phyloP scores from a whole-genome alignment of 2,888 invertebrate genomes.

The Diaprepes abbreviatus region DNA sequence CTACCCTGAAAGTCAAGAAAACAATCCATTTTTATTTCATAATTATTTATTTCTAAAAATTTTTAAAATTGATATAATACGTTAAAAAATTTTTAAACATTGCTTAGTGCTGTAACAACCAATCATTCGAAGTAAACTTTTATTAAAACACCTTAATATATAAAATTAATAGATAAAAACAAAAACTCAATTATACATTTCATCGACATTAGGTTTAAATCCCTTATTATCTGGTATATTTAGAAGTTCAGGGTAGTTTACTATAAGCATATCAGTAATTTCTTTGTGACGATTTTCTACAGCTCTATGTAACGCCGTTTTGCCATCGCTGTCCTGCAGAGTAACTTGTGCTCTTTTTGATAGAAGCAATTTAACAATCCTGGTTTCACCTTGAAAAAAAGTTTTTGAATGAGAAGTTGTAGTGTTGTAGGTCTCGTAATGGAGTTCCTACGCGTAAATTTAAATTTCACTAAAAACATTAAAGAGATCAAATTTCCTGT shows the following conservation, averaged over 20 bases:
- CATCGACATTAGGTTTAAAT: slow-evolving; percentile 29
- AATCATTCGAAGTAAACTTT: background rate
- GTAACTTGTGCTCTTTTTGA: slow-evolving; percentile 74
- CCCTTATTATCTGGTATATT: slow-evolving; percentile 52
- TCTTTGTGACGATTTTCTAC: slow-evolving; percentile 64
- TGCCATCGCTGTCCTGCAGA: slow-evolving; percentile 83
- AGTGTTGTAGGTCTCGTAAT: too few relatives aligned
- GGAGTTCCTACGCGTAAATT: too few relatives aligned
- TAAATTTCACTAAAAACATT: too few relatives aligned
- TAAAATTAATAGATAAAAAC: background rate
- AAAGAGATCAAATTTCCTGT: too few relatives aligned
- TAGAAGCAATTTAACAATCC: slow-evolving; percentile 78
- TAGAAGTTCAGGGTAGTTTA: slow-evolving; percentile 45
- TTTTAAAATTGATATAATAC: slow-evolving; percentile 2
- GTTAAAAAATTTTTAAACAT: slow-evolving; percentile 10
- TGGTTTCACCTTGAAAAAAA: slow-evolving; percentile 71
- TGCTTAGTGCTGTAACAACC: background rate
- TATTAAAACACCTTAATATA: background rate
- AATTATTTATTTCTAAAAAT: slow-evolving; percentile 4
- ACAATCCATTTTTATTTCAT: too few relatives aligned
- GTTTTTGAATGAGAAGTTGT: too few relatives aligned
- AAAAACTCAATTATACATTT: background rate
- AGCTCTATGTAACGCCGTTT: slow-evolving; percentile 85
- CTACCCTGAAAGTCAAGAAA: too few relatives aligned
- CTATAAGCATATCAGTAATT: slow-evolving; percentile 49